A percentile compares a stretch with the other conserved stretches of the same genome.
Evolutionary conservation across 2,888 invertebrate species (phyloP).

Genomic region (Ornithoptera priamus): DNA sequence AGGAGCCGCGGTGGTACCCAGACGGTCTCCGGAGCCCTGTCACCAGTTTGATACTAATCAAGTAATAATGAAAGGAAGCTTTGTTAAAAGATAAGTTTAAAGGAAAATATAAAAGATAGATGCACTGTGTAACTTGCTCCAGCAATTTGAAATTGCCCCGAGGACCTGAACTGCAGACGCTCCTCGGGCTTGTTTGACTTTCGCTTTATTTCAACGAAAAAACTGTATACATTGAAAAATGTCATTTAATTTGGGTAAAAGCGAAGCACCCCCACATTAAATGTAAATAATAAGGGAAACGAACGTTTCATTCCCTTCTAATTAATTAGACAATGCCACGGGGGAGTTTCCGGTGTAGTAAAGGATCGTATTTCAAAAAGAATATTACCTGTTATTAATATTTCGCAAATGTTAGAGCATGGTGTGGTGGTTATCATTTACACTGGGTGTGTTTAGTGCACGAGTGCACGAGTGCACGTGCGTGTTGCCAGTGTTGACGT

Average conservation of each 20-base stretch:
- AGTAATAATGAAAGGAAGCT: too few relatives aligned
- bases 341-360: constrained; percentile 31
- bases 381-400: constrained; percentile 34
- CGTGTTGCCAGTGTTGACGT: too few relatives aligned
- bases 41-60: too few relatives aligned
- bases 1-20: too few relatives aligned
- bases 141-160: constrained; percentile 20
- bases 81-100: not conserved
- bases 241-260: constrained; percentile 32
- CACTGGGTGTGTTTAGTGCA: not conserved
- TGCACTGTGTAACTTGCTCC: constrained; percentile 17
- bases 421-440: too few relatives aligned
- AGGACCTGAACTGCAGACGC: constrained; percentile 13
- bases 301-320: constrained; percentile 40
- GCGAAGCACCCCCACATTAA: constrained; percentile 33
- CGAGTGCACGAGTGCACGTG: not conserved
- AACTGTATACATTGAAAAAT: constrained; percentile 21
- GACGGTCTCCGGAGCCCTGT: too few relatives aligned
- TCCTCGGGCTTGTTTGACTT: constrained; percentile 15
- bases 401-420: constrained; percentile 10
- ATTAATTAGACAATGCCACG: constrained; percentile 39
- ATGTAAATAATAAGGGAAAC: constrained; percentile 37
- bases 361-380: constrained; percentile 33
- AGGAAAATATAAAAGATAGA: constrained; percentile 20
- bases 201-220: constrained; percentile 13